These are phyloP conservation scores for Argyrosomus regius DNA, from an alignment of 2,797 vertebrate species.

Conservation along the genomic window DNA sequence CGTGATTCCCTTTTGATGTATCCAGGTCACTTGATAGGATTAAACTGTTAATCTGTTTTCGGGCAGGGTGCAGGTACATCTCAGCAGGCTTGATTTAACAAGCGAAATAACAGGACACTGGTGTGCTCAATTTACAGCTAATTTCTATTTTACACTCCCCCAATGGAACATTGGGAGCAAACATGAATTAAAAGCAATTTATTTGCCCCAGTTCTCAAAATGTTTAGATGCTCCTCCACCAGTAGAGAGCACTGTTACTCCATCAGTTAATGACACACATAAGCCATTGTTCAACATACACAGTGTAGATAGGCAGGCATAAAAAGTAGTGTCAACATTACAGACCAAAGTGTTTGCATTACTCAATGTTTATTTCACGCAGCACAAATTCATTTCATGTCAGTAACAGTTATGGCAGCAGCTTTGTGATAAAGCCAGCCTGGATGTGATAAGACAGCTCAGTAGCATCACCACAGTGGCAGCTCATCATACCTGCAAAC, in stretches of 20 bases:
- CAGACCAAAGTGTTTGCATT: constrained; percentile 33
- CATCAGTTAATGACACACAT: constrained; percentile 6
- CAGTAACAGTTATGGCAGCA: constrained; percentile 16
- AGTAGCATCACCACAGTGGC: constrained; percentile 73
- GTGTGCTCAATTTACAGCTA: background rate
- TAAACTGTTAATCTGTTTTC: constrained; percentile 63
- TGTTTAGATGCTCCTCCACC: constrained; percentile 24
- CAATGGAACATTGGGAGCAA: constrained; percentile 1
- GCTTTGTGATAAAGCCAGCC: constrained; percentile 17
- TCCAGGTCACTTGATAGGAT: constrained; percentile 67
- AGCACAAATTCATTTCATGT: constrained; percentile 50
- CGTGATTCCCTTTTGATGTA: constrained; percentile 54
- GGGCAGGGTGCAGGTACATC: constrained; percentile 29
- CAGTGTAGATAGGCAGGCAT: background rate
- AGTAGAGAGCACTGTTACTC: constrained; percentile 63
- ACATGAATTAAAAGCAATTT: background rate
- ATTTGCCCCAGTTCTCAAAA: constrained; percentile 1
- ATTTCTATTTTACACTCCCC: background rate
- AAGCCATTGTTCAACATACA: background rate
- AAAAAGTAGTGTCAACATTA: background rate
- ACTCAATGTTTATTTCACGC: constrained; percentile 71
- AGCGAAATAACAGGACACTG: background rate
- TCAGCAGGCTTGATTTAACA: constrained; percentile 14
- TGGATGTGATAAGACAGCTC: constrained; percentile 7
- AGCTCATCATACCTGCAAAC: constrained; percentile 72